Evolutionary conservation across 1,140 invertebrate species (phyloP), one percentile per base, ranked within the genome.

Genomic region (Orchesella cincta): DNA sequence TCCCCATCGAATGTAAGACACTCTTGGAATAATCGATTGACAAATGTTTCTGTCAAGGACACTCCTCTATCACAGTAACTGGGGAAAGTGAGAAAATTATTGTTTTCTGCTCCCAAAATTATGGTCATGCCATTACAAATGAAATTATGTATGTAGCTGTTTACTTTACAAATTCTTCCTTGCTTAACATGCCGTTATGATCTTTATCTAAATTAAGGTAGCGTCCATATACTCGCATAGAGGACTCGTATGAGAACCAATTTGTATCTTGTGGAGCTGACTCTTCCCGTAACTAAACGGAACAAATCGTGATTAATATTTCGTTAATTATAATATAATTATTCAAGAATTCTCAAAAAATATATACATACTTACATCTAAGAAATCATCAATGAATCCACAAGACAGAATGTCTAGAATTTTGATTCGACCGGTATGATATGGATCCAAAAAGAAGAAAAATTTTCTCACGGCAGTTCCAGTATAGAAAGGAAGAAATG

Each of bases 391-490:
- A 0, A 98, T 85, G 86, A 98, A 94, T 71, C 94, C 94, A 80
- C 93, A 96, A 1, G 93, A 92, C 23, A 98, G 86, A 80, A 98
- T 93, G 85, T 98, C 95, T 76, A 93, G 88, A 81, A 99, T 98
- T 82, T 93, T 89, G 57, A 99, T 93, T 83, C 92, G 89, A 1
- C 94, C 94, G 0, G 93, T 94, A 82, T 93, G 88, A 64, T 96
- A 84, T 0, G 93, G 93, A 87, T 98, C 96, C 1, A 98, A 86
- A 83, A 98, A 98, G 85, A 98, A 98, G 80, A 98, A 90, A 85
- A 98, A 98, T 84, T 97, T 98, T 79, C 96, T 89, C 0, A 96
- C 94, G 26, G 94, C 95, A 14, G 96, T 97, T 85, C 96, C 98
- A 0, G 97, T 92, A 85, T 98, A 99, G 87, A 99, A 98, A 16